Percentiles rank a stretch among this genome's conserved stretches.
These are phyloP conservation scores for Agonopterix heracliana DNA, from an alignment of 2,888 invertebrate species.

Conservation along the genomic window DNA sequence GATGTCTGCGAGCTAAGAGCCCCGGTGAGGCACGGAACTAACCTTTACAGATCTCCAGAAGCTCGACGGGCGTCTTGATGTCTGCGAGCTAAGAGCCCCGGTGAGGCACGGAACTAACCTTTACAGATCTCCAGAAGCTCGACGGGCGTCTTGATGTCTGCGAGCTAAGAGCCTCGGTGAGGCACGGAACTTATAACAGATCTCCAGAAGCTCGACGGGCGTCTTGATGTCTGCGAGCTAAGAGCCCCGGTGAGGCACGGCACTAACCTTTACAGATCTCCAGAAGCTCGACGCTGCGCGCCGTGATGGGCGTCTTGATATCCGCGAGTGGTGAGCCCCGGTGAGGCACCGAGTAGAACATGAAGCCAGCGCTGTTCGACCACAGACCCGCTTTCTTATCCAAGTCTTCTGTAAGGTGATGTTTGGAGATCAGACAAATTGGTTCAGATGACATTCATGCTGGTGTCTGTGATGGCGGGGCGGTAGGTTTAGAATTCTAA, in stretches of 20 bases:
- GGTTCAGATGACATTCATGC: background rate
- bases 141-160: conserved; percentile 83
- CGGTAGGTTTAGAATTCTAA: too few species aligned
- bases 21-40: conserved; percentile 88
- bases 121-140: conserved; percentile 87
- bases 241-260: conserved; percentile 91
- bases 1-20: conserved; percentile 85
- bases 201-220: conserved; percentile 85
- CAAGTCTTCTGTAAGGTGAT: conserved; percentile 17
- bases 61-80: conserved; percentile 83
- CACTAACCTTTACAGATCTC: conserved; percentile 87
- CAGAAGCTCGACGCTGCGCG: conserved; percentile 85
- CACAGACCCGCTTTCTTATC: conserved; percentile 65
- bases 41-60: conserved; percentile 88
- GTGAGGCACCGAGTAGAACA: conserved; percentile 94
- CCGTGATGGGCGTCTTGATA: conserved; percentile 82
- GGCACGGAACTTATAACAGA: conserved; percentile 92
- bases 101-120: conserved; percentile 90
- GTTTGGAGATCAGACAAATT: background rate
- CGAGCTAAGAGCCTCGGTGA: conserved; percentile 87
- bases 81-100: conserved; percentile 87
- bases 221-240: conserved; percentile 84
- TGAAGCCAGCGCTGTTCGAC: conserved; percentile 77
- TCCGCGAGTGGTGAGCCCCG: conserved; percentile 87
- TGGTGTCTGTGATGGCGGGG: too few species aligned